Evolutionary conservation across 1,140 invertebrate genomes (phyloP).

Genomic region (Cotesia typhae): DNA sequence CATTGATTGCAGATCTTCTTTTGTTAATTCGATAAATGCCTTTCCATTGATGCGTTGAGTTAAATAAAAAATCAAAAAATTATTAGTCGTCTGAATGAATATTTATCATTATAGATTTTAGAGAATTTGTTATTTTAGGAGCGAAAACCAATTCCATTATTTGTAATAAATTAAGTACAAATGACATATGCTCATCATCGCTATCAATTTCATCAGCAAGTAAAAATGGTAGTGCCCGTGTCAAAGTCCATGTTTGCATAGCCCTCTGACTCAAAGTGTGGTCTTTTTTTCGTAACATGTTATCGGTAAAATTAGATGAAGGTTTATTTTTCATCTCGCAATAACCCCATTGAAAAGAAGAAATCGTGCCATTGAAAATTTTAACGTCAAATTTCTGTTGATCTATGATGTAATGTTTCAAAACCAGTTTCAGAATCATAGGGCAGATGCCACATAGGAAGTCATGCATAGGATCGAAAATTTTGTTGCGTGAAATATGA

Average conservation of each 20-base stretch:
- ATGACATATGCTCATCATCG: slow-evolving; percentile 40
- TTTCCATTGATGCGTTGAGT: no score
- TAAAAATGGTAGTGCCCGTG: slow-evolving; percentile 45
- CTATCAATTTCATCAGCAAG: slow-evolving; percentile 37
- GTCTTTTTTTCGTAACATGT: slow-evolving; percentile 38
- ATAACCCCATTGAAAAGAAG: slow-evolving; percentile 42
- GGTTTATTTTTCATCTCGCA: slow-evolving; percentile 45
- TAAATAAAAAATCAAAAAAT: no score
- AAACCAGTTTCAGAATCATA: slow-evolving; percentile 38
- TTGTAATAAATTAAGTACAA: slow-evolving; percentile 40
- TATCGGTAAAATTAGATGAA: slow-evolving; percentile 44
- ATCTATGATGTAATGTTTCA: slow-evolving; percentile 31
- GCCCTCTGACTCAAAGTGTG: slow-evolving; percentile 45
- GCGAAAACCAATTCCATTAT: slow-evolving; percentile 49
- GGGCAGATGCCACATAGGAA: slow-evolving; percentile 41
- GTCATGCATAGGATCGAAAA: slow-evolving; percentile 43
- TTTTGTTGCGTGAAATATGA: slow-evolving; percentile 40
- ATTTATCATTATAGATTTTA: slow-evolving; percentile 9
- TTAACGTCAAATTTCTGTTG: slow-evolving; percentile 30
- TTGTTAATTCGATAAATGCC: no score
- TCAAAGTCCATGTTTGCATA: slow-evolving; percentile 46
- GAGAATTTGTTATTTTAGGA: slow-evolving; percentile 36
- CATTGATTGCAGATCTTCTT: no score
- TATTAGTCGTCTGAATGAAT: no score
- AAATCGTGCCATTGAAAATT: slow-evolving; percentile 40